These are phyloP conservation scores for Acrossocheilus fasciatus DNA, from an alignment of 2,797 vertebrate species.

Conservation along the genomic window DNA sequence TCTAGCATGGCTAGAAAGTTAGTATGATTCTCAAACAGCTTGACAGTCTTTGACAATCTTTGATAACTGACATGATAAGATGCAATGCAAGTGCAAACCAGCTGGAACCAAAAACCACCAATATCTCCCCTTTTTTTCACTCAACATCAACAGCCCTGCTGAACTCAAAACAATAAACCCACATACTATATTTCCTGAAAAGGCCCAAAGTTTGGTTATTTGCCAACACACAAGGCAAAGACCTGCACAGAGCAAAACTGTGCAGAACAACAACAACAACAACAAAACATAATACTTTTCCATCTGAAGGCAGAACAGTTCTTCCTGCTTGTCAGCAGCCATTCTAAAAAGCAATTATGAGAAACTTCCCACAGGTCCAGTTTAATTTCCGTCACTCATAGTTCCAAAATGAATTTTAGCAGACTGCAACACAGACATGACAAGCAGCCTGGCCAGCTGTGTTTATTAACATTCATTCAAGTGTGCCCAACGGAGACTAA, in stretches of 20 bases:
- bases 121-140: neutral
- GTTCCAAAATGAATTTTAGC: constrained; percentile 37
- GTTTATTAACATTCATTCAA: constrained; percentile 22
- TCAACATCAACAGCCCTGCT: constrained; percentile 24
- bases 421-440: constrained; percentile 38
- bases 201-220: neutral
- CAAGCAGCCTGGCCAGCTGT: constrained; percentile 31
- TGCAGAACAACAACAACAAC: neutral
- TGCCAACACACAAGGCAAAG: neutral
- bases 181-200: constrained; percentile 20
- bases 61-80: constrained; percentile 51
- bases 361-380: constrained; percentile 27
- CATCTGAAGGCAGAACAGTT: neutral
- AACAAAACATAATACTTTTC: neutral
- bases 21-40: neutral
- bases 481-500: constrained; percentile 7
- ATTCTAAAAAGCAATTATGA: constrained; percentile 42
- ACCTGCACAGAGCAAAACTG: neutral
- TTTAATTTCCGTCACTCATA: constrained; percentile 36
- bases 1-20: neutral
- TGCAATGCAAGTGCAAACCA: constrained; percentile 35
- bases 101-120: constrained; percentile 37
- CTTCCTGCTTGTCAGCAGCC: neutral
- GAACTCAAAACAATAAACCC: constrained; percentile 18
- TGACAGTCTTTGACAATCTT: constrained; percentile 22